These are phyloP conservation scores for Dipodomys spectabilis DNA, from an alignment of 2,113 vertebrate species.

Conservation along the genomic window DNA sequence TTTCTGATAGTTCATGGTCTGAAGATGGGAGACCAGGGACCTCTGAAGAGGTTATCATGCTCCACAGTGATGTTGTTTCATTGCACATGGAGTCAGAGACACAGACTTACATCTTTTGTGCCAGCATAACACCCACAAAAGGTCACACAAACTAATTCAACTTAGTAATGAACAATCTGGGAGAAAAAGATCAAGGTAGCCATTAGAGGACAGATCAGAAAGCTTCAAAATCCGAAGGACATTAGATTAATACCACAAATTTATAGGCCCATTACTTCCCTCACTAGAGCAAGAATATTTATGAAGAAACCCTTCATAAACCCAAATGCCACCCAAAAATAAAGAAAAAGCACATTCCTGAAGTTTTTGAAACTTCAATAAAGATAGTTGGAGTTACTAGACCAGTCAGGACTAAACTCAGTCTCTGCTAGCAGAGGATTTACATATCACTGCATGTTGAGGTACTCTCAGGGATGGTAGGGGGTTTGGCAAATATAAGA, in stretches of 20 bases:
- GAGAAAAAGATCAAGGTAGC: background rate
- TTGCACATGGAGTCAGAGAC: background rate
- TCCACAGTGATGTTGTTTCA: background rate
- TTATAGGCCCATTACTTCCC: background rate
- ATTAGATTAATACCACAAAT: background rate
- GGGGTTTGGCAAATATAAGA: background rate
- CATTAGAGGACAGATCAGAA: background rate
- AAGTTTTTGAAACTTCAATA: background rate
- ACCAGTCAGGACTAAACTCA: background rate
- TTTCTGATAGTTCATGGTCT: background rate
- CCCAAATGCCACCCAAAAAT: background rate
- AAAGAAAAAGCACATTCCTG: background rate
- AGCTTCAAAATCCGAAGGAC: background rate
- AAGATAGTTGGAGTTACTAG: background rate
- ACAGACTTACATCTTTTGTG: background rate
- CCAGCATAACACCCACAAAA: background rate
- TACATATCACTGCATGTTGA: background rate
- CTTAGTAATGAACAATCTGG: background rate
- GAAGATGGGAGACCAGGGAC: too few relatives aligned
- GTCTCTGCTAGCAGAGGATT: background rate
- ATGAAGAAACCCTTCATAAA: background rate
- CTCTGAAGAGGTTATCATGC: background rate
- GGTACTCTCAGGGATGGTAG: background rate
- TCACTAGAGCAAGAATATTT: background rate
- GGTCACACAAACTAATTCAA: background rate